Conservation (phyloP, 1,140 invertebrate genomes). For the Drosophila orosa region DNA sequence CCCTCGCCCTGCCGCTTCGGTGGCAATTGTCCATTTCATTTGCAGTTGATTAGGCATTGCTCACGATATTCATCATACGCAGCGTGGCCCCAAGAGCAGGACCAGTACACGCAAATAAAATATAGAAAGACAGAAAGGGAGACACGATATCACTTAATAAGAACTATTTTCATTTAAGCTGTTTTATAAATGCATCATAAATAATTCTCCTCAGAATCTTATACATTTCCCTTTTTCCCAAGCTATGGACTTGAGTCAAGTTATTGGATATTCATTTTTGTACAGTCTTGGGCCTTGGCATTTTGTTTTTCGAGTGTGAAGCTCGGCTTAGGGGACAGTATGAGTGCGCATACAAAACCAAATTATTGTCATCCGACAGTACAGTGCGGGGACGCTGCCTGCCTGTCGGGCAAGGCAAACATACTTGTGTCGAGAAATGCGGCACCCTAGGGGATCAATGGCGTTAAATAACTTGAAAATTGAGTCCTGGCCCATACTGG, state of each 20-base stretch:
- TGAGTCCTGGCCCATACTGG: slow-evolving; percentile 39
- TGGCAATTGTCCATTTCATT: slow-evolving; percentile 81
- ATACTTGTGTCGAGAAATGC: slow-evolving; percentile 11
- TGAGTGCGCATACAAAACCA: slow-evolving; percentile 18
- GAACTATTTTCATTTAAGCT: neutral
- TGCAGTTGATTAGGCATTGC: slow-evolving; percentile 77
- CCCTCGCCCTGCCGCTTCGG: neutral
- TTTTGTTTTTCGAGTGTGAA: neutral
- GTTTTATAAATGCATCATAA: neutral
- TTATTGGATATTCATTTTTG: neutral
- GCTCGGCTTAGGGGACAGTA: neutral
- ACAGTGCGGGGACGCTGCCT: slow-evolving; percentile 1
- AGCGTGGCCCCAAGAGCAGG: slow-evolving; percentile 32
- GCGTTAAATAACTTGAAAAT: slow-evolving; percentile 78
- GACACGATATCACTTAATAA: no score
- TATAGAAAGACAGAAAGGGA: no score
- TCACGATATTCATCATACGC: slow-evolving; percentile 74
- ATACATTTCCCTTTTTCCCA: no score
- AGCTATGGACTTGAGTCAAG: neutral
- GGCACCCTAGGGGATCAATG: slow-evolving; percentile 31
- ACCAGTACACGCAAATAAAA: neutral
- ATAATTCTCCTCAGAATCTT: neutral
- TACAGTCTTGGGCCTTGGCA: no score
- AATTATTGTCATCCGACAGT: slow-evolving; percentile 25
- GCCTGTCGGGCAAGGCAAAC: neutral